phyloP scores from a whole-genome alignment of 2,888 invertebrate species.

The Thecophora atra region DNA sequence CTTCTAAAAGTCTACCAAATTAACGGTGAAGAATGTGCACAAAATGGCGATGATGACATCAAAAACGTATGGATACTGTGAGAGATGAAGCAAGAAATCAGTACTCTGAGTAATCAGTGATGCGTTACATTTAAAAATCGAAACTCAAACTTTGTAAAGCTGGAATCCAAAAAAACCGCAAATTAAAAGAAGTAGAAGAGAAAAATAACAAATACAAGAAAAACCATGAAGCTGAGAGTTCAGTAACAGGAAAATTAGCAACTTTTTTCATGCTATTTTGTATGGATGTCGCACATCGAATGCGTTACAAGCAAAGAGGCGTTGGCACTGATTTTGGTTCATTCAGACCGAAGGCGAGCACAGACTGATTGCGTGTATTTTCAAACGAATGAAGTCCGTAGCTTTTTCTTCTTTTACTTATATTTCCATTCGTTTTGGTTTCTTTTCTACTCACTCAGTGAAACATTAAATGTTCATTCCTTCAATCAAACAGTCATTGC shows the following conservation, averaged over 20 bases:
- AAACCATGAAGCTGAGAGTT: not conserved
- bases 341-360: not conserved
- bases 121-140: not conserved
- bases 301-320: not conserved
- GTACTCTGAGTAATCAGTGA: not conserved
- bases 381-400: slow-evolving; percentile 5
- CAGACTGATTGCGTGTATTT: slow-evolving; percentile 12
- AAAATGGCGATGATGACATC: too few relatives aligned
- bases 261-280: too few relatives aligned
- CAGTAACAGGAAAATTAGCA: not conserved
- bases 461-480: not conserved
- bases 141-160: too few relatives aligned
- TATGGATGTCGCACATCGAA: not conserved
- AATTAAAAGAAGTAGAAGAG: not conserved
- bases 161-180: not conserved
- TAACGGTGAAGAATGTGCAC: too few relatives aligned
- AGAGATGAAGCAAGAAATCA: not conserved
- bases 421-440: not conserved
- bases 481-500: not conserved
- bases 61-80: too few relatives aligned
- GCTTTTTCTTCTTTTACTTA: not conserved
- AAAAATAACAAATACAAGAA: not conserved
- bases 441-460: too few relatives aligned
- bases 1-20: too few relatives aligned
- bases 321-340: not conserved